phyloP scores from a whole-genome alignment of 2,888 invertebrate species.

The Tricholauxania praeusta region DNA sequence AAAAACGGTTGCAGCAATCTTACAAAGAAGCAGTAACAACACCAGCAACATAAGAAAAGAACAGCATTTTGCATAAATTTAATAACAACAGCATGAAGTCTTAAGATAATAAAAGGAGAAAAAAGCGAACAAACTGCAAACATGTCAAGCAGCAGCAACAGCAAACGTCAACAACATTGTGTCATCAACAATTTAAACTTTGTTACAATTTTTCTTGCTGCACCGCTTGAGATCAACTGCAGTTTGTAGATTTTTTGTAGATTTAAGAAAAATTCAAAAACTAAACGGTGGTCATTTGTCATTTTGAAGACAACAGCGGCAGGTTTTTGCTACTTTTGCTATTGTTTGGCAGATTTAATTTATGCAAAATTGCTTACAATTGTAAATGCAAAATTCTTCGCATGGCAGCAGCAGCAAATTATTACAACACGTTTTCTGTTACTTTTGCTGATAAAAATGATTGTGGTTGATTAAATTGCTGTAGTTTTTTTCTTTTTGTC shows the following conservation, averaged over 20 bases:
- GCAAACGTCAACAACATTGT: not conserved
- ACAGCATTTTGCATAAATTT: constrained; percentile 17
- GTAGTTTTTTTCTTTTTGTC: no score
- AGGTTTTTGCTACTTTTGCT: no score
- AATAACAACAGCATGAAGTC: not conserved
- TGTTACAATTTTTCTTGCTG: no score
- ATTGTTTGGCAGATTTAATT: no score
- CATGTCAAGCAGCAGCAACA: not conserved
- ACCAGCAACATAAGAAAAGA: not conserved
- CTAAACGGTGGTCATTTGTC: constrained; percentile 23
- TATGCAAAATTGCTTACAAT: no score
- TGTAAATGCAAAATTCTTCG: no score
- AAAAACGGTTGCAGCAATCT: constrained; percentile 6
- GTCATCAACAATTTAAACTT: constrained; percentile 6
- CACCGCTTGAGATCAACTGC: constrained; percentile 1
- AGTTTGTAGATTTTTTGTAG: not conserved
- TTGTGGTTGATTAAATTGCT: no score
- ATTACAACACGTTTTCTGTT: no score
- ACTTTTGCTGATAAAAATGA: no score
- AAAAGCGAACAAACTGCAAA: not conserved
- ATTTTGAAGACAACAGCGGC: not conserved
- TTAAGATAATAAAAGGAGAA: not conserved
- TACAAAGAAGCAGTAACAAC: not conserved
- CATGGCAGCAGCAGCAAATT: no score
- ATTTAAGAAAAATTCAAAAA: constrained; percentile 10